Evolutionary conservation across 2,113 vertebrate genomes (phyloP).

Genomic region (Lepus timidus): DNA sequence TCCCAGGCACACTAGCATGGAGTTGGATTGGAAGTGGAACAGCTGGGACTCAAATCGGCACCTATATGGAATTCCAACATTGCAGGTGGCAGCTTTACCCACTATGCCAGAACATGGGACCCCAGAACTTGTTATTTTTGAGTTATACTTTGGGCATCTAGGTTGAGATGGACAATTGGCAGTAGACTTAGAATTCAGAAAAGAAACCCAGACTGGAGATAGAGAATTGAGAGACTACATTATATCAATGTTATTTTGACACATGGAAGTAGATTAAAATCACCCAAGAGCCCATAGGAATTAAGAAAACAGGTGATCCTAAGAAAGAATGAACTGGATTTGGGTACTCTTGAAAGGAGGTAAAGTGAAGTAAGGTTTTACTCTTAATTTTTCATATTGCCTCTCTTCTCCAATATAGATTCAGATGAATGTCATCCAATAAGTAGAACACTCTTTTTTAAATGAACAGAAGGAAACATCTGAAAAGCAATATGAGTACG

Average conservation of each 20-base stretch:
- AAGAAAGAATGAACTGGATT: neutral
- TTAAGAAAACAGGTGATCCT: conserved; percentile 16
- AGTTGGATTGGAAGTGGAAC: no score
- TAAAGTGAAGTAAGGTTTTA: conserved; percentile 47
- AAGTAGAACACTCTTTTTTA: conserved; percentile 26
- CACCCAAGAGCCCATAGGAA: neutral
- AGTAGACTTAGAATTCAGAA: conserved; percentile 39
- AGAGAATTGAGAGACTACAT: neutral
- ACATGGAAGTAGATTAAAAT: conserved; percentile 49
- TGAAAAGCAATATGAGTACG: conserved; percentile 52
- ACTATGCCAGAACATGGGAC: no score
- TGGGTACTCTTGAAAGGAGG: neutral
- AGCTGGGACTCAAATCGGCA: no score
- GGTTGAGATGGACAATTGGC: neutral
- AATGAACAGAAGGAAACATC: conserved; percentile 24
- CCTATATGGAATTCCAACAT: no score
- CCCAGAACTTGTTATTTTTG: neutral
- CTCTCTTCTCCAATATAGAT: conserved; percentile 44
- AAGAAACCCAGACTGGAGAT: neutral
- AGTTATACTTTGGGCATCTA: neutral
- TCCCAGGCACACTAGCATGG: no score
- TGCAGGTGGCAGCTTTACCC: no score
- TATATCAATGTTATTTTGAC: conserved; percentile 9
- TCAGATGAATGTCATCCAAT: conserved; percentile 41
- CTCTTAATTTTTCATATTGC: conserved; percentile 62